Conservation (phyloP, 1,140 invertebrate species). For the Eupeodes corollae region DNA sequence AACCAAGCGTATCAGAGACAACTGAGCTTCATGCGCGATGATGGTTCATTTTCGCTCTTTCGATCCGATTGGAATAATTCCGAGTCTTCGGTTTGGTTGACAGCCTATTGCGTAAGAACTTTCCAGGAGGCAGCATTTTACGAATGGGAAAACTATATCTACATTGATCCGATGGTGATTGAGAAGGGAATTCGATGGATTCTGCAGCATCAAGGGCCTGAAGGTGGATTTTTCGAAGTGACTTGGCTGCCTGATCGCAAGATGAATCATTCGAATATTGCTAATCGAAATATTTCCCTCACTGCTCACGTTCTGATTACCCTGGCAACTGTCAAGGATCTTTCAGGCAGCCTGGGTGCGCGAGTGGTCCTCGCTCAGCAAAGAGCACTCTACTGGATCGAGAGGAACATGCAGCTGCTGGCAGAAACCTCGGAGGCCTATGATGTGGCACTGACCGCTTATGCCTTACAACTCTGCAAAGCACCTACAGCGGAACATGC, state of each 20-base stretch:
- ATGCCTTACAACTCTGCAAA: slow-evolving; percentile 72
- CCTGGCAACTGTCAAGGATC: slow-evolving; percentile 67
- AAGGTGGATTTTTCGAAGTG: slow-evolving; percentile 77
- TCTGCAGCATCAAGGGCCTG: slow-evolving; percentile 61
- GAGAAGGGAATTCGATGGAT: slow-evolving; percentile 67
- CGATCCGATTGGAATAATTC: slow-evolving; percentile 81
- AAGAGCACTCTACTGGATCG: slow-evolving; percentile 67
- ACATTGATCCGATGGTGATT: slow-evolving; percentile 76
- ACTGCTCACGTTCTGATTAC: slow-evolving; percentile 84
- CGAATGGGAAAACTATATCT: slow-evolving; percentile 88
- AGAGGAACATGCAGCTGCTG: slow-evolving; percentile 67
- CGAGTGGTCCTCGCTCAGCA: slow-evolving; percentile 57
- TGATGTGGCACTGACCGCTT: slow-evolving; percentile 76
- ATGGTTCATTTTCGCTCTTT: slow-evolving; percentile 86
- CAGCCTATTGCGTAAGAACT: slow-evolving; percentile 70
- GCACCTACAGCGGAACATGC: slow-evolving; percentile 69
- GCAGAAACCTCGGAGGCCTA: slow-evolving; percentile 60
- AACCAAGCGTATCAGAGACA: slow-evolving; percentile 84
- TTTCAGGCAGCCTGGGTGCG: slow-evolving; percentile 61
- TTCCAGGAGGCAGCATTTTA: slow-evolving; percentile 84
- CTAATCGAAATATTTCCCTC: slow-evolving; percentile 67
- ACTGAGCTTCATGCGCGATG: slow-evolving; percentile 78
- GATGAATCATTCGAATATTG: slow-evolving; percentile 53
- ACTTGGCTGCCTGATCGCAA: slow-evolving; percentile 72
- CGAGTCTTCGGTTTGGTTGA: slow-evolving; percentile 72